Evolutionary conservation across 1,140 invertebrate genomes (phyloP).

Genomic region (Drosophila sp.): DNA sequence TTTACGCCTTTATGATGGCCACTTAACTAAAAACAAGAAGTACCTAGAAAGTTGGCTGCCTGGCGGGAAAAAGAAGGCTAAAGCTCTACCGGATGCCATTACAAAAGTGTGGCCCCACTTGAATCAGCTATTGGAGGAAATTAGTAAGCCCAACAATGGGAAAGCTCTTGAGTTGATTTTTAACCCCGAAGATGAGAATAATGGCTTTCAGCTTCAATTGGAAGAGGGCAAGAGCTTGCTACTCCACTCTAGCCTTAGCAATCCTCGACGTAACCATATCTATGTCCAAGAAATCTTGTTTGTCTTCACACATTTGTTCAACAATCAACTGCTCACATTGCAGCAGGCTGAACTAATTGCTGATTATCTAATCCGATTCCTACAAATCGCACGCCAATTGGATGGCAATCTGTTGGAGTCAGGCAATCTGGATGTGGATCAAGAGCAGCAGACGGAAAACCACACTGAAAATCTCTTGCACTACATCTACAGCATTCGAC

Average conservation of each 20-base stretch:
- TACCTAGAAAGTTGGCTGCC: slow-evolving; percentile 68
- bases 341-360: slow-evolving; percentile 47
- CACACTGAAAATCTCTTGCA: slow-evolving; percentile 58
- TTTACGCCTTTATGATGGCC: slow-evolving; percentile 46
- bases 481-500: slow-evolving; percentile 65
- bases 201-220: slow-evolving; percentile 57
- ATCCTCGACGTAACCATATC: slow-evolving; percentile 65
- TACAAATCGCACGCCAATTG: slow-evolving; percentile 58
- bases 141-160: slow-evolving; percentile 18
- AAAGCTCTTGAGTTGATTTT: slow-evolving; percentile 54
- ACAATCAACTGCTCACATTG: slow-evolving; percentile 38
- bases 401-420: slow-evolving; percentile 31
- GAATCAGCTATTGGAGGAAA: slow-evolving; percentile 33
- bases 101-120: slow-evolving; percentile 38
- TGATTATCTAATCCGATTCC: slow-evolving; percentile 59
- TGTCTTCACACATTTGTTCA: slow-evolving; percentile 44
- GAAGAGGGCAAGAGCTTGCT: slow-evolving; percentile 45
- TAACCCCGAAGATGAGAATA: slow-evolving; percentile 7
- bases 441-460: slow-evolving; percentile 34
- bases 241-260: slow-evolving; percentile 46
- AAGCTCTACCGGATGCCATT: slow-evolving; percentile 30
- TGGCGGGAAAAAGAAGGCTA: not conserved
- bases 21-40: slow-evolving; percentile 30
- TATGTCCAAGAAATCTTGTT: slow-evolving; percentile 72
- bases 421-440: slow-evolving; percentile 4